Percentiles rank a stretch among this genome's conserved stretches.
These are phyloP conservation scores for Cryptomyrus ogoouensis DNA, from an alignment of 2,113 vertebrate species.

Conservation along the genomic window DNA sequence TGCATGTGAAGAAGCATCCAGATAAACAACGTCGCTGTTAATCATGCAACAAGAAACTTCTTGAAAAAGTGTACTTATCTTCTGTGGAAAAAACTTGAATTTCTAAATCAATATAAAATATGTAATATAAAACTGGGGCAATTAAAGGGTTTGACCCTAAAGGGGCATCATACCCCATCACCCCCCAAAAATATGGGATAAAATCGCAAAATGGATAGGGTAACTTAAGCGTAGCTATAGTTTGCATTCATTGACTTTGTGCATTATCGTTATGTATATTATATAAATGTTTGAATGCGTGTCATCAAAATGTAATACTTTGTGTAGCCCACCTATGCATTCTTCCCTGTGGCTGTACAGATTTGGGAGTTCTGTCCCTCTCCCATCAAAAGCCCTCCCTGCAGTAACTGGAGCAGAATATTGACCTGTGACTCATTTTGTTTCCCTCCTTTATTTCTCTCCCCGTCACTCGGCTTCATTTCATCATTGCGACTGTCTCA, in stretches of 20 bases:
- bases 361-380: not conserved
- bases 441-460: not conserved
- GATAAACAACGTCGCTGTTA: not conserved
- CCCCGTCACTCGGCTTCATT: not conserved
- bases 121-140: not conserved
- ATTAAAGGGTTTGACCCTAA: not conserved
- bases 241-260: not conserved
- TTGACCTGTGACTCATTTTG: not conserved
- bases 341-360: not conserved
- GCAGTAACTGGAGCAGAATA: not conserved
- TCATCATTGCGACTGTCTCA: not conserved
- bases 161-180: not conserved
- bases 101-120: not conserved
- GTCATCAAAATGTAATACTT: not conserved
- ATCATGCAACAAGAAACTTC: slow-evolving; percentile 5
- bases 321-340: not conserved
- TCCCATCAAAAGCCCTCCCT: not conserved
- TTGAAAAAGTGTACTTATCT: not conserved
- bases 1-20: not conserved
- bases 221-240: not conserved
- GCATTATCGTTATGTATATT: not conserved
- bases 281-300: not conserved
- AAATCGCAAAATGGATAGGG: not conserved
- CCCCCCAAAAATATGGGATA: not conserved
- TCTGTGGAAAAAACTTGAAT: not conserved